Base-by-base conservation (phyloP, 2,797 vertebrate genomes). In the Cossypha polioptera region DNA sequence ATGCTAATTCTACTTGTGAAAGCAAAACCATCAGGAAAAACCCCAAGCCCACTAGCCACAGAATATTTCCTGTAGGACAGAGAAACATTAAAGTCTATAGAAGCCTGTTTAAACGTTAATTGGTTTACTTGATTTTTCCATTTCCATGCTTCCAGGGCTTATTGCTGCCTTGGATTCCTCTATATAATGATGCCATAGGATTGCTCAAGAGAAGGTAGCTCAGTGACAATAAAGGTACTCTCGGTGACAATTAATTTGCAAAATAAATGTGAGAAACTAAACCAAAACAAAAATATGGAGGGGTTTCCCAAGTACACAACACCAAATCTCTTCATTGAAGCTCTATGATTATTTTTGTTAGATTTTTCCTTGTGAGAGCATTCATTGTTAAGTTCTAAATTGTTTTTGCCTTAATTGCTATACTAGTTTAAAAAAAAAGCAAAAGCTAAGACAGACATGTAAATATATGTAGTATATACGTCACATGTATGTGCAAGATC, bases 41-140 rank as follows among this genome's bases (percentile, higher is more conserved):
- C 10, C 54, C 65, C 42, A 82, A 83, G 54, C 38, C 72, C 79
- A 82, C 45, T 82, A 94, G 53, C 47, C 65, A 94, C 55, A 72
- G 86, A 87, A 54, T 63, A 89, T 48, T 91, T 86, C 69, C 95
- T 19, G 31, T 53, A 75, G 66, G 58, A 88, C 0, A 94, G 72
- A 90, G 78, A 92, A 93, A 96, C 63, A 92, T 42, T 51, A 51
- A 82, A 90, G 38, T 29, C 7, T 66, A 58, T 48, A 89, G 86
- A 88, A 94, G 63, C 24, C 75, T 93, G n/a, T 90, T 96, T 73
- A 95, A 96, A 93, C 57, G 94, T 93, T 94, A 94, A 96, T 91
- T 40, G 36, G 73, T 69, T 88, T 55, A 92, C 89, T 95, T 96
- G 89, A 90, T 92, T 96, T 97, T 95, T 94, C 89, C 77, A 94